Percentiles rank a stretch among this genome's conserved stretches.
phyloP scores from a whole-genome alignment of 92 coral and sea anemone genomes.

The Diadumene lineata region DNA sequence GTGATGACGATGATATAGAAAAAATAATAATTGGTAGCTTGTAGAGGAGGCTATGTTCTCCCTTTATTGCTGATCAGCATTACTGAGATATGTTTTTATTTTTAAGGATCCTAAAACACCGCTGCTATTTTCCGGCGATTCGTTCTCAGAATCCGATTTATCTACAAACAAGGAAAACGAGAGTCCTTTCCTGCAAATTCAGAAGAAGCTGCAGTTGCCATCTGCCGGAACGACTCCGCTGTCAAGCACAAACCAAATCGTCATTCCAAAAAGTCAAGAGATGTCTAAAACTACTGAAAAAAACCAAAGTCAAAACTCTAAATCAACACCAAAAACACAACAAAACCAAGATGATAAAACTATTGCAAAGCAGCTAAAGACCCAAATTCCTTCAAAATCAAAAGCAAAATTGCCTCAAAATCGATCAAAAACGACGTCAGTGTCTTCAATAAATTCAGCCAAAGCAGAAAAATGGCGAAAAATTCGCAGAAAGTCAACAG shows the following conservation, averaged over 20 bases:
- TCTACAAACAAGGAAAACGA: conserved; percentile 10
- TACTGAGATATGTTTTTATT: too few relatives aligned
- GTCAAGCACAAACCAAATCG: background rate
- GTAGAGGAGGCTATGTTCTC: too few relatives aligned
- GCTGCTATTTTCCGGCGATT: background rate
- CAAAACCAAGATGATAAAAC: too few relatives aligned
- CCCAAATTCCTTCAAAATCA: background rate
- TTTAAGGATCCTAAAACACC: conserved; percentile 23
- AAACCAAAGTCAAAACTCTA: background rate
- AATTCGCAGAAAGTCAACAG: conserved; percentile 13
- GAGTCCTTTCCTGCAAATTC: background rate
- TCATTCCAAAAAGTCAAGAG: background rate
- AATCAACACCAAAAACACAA: conserved; percentile 1
- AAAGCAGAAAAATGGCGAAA: background rate
- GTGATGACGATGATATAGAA: background rate
- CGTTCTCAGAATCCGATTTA: conserved; percentile 18
- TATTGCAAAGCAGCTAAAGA: too few relatives aligned
- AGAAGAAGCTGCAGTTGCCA: background rate
- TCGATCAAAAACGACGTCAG: background rate
- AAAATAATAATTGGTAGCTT: too few relatives aligned
- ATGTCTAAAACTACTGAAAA: background rate
- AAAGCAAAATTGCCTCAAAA: background rate
- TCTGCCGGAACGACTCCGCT: background rate
- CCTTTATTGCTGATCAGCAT: too few relatives aligned
- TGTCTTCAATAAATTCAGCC: background rate